phyloP scores from a whole-genome alignment of 2,113 vertebrate species.

The Sebastes fasciatus region DNA sequence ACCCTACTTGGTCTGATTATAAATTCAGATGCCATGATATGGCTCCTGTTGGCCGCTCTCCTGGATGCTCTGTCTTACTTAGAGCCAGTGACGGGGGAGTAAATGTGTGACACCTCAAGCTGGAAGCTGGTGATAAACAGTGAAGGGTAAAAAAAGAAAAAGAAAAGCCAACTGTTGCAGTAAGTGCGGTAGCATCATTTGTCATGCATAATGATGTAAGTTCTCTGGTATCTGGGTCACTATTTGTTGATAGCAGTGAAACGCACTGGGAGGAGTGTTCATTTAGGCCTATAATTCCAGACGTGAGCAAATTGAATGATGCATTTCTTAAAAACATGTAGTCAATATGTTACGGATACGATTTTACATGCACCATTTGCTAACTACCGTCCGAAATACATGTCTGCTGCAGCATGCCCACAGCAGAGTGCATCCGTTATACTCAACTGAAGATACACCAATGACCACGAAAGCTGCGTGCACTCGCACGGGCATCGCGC shows the following conservation, averaged over 20 bases:
- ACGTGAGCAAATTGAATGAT: not conserved
- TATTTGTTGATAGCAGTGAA: slow-evolving; percentile 8
- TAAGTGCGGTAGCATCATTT: slow-evolving; percentile 57
- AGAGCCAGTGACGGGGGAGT: slow-evolving; percentile 53
- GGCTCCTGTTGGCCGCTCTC: slow-evolving; percentile 17
- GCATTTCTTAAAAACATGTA: slow-evolving; percentile 14
- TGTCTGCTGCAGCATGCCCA: too few relatives aligned
- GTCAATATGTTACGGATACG: not conserved
- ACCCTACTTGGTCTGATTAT: slow-evolving; percentile 41
- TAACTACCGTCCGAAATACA: too few relatives aligned
- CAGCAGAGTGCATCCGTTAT: too few relatives aligned
- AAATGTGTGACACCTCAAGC: slow-evolving; percentile 71
- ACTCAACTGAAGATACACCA: too few relatives aligned
- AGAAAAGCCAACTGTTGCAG: slow-evolving; percentile 45
- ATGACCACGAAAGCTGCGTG: too few relatives aligned
- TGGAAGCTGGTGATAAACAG: slow-evolving; percentile 66
- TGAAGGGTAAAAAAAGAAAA: slow-evolving; percentile 10
- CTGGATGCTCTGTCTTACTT: slow-evolving; percentile 67
- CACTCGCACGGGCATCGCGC: too few relatives aligned
- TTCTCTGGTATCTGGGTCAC: slow-evolving; percentile 51
- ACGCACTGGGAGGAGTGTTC: too few relatives aligned
- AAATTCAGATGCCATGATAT: slow-evolving; percentile 54
- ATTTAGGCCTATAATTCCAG: too few relatives aligned
- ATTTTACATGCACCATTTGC: too few relatives aligned
- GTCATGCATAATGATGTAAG: slow-evolving; percentile 70